Evolutionary conservation across 2,113 vertebrate genomes (phyloP), one percentile per base, ranked within the genome.

Genomic region (Poecile atricapillus): DNA sequence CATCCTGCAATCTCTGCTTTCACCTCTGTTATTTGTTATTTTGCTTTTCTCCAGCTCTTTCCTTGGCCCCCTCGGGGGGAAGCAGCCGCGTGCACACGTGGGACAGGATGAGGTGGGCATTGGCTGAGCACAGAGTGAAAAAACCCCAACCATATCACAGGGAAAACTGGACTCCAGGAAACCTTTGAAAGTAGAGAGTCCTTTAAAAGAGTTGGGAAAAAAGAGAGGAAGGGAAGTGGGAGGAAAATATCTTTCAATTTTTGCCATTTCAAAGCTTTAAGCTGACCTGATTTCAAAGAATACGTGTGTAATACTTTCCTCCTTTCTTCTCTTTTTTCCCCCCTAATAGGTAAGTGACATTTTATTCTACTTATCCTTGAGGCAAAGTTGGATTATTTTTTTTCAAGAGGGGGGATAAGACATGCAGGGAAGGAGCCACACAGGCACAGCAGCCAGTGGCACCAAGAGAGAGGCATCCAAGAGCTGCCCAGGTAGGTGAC

Each of bases 231-330:
- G 88, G 76, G 94, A 96, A 90, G 87, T 76, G 84, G 74, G 95
- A 95, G 75, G 83, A 92, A 97, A 97, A 94, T 90, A 67, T 13
- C 71, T 91, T 82, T 95, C 89, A 70, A 44, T 94, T 96, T 97
- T 94, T 97, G 86, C 64, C 53, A 74, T 98, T 97, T 98, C 97
- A 97, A 97, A 98, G 97, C 95, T 73, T 37, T 83, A 93, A 78
- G 90, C 90, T 96, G 97, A 97, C 98, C 97, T 96, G 96, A 97
- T 98, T 98, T 98, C 97, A 98, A 98, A 98, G 95, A 77, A 80
- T 25, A 70, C 4, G 5, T 67, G 28, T 95, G 59, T 96, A 96
- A 97, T 95, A 74, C 70, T 96, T 86, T 85, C 69, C 62, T 73
- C 97, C 90, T 97, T 93, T 96, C 89, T 95, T 95, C 76, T 96